A percentile compares a stretch with the other conserved stretches of the same genome.
Evolutionary conservation across 2,113 vertebrate genomes (phyloP).

Genomic region (Sorex araneus): DNA sequence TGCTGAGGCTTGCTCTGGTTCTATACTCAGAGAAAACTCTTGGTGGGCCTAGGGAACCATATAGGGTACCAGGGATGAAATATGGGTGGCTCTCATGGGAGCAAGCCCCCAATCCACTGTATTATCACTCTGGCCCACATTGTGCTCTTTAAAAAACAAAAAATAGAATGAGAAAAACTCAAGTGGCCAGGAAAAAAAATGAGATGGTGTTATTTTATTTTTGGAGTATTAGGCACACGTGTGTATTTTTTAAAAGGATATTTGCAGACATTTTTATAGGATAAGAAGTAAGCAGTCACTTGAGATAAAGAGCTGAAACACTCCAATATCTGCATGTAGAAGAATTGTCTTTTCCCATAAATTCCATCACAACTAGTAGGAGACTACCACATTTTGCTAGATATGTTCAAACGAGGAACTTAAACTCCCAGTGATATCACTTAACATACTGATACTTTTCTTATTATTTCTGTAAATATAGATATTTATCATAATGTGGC

Average conservation of each 20-base stretch:
- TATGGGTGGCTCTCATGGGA: too few relatives aligned
- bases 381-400: neutral
- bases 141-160: neutral
- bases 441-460: neutral
- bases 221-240: neutral
- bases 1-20: too few relatives aligned
- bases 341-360: neutral
- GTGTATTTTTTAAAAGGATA: neutral
- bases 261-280: neutral
- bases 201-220: neutral
- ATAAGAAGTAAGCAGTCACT: neutral
- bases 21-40: too few relatives aligned
- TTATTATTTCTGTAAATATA: neutral
- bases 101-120: too few relatives aligned
- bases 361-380: too few relatives aligned
- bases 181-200: constrained; percentile 8
- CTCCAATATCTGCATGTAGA: neutral
- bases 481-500: neutral
- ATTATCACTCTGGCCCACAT: too few relatives aligned
- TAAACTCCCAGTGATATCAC: neutral
- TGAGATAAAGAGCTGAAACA: neutral
- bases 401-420: neutral
- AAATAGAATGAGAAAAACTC: neutral
- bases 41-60: too few relatives aligned
- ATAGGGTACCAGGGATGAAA: too few relatives aligned